A percentile compares a stretch with the other conserved stretches of the same genome.
These are phyloP conservation scores for Ernsta delagoae DNA, from an alignment of 2,888 invertebrate species.

Conservation along the genomic window DNA sequence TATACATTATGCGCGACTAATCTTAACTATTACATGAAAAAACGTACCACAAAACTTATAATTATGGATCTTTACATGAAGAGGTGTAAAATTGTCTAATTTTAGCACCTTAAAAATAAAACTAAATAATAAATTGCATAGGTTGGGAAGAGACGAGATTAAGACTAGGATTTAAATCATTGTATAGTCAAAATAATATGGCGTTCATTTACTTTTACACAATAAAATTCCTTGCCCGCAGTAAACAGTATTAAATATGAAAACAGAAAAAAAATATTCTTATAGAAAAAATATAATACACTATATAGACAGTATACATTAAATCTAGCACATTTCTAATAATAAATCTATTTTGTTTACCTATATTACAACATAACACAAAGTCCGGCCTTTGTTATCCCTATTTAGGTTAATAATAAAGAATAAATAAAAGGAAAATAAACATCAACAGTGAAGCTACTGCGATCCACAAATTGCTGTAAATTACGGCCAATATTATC, in stretches of 20 bases:
- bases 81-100: slow-evolving; percentile 49
- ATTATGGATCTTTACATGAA: neutral
- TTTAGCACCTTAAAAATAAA: slow-evolving; percentile 60
- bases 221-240: slow-evolving; percentile 23
- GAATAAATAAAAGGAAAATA: neutral
- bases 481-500: too few relatives aligned
- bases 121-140: slow-evolving; percentile 26
- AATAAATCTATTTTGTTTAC: neutral
- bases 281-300: neutral
- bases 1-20: neutral
- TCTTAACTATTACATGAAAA: neutral
- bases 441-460: neutral
- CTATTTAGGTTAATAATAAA: neutral
- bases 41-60: neutral
- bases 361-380: neutral
- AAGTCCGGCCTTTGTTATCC: too few relatives aligned
- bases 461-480: too few relatives aligned
- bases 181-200: slow-evolving; percentile 63
- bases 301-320: slow-evolving; percentile 17
- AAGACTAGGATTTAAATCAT: slow-evolving; percentile 68
- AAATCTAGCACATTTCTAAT: slow-evolving; percentile 26
- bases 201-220: slow-evolving; percentile 35
- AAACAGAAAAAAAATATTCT: slow-evolving; percentile 31
- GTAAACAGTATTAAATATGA: slow-evolving; percentile 2
- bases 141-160: slow-evolving; percentile 57